Evolutionary conservation across 2,113 vertebrate species (phyloP).

Genomic region (Suricata suricatta): DNA sequence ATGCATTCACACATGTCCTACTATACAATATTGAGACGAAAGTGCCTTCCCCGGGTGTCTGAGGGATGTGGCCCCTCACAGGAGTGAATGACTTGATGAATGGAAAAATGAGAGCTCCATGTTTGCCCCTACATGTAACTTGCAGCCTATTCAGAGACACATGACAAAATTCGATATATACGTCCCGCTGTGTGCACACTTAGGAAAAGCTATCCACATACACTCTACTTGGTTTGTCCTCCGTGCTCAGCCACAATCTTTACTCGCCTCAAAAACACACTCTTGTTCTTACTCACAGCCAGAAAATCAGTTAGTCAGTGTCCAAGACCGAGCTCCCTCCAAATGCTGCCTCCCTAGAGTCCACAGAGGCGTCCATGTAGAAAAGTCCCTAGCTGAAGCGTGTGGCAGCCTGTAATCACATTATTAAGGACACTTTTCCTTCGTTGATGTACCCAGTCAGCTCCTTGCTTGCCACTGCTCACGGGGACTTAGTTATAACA

Average conservation of each 20-base stretch:
- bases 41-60: neutral
- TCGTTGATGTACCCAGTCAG: neutral
- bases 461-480: neutral
- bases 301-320: constrained; percentile 14
- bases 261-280: neutral
- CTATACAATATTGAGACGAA: neutral
- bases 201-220: neutral
- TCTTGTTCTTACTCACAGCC: neutral
- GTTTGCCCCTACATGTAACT: neutral
- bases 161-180: neutral
- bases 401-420: neutral
- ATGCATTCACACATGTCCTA: neutral
- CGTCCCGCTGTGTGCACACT: neutral
- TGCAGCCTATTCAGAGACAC: neutral
- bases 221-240: neutral
- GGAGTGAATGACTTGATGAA: neutral
- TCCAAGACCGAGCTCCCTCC: neutral
- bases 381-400: constrained; percentile 18
- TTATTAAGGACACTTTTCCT: neutral
- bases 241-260: neutral
- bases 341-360: neutral
- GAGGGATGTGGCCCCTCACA: neutral
- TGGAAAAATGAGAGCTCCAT: neutral
- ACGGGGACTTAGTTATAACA: neutral
- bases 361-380: neutral